Conservation (phyloP, 2,797 vertebrate species). For the Salarias fasciatus region DNA sequence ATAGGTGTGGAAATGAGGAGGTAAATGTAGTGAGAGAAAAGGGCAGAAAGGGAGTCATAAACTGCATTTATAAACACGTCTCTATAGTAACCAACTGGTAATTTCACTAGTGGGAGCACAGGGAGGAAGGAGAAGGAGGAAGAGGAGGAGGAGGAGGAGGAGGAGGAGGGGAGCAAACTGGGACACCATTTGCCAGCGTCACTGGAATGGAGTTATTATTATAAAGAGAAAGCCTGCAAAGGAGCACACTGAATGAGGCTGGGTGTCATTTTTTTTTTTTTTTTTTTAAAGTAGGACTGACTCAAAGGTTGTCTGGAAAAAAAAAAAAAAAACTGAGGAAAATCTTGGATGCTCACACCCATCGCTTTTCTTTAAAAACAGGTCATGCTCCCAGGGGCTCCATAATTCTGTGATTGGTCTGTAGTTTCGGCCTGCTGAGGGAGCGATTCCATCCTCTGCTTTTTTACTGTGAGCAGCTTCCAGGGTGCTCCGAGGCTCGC, state of each 20-base stretch:
- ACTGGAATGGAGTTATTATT: conserved; percentile 65
- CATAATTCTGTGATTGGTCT: conserved; percentile 70
- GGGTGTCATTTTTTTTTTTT: conserved; percentile 17
- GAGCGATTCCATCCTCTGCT: conserved; percentile 56
- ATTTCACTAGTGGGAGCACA: conserved; percentile 71
- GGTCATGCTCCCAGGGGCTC: conserved; percentile 55
- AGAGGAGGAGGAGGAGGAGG: too few species aligned
- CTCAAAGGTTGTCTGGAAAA: conserved; percentile 26
- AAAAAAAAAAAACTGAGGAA: not conserved
- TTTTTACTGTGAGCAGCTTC: conserved; percentile 60
- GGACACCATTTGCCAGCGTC: conserved; percentile 74
- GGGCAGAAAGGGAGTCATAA: conserved; percentile 78
- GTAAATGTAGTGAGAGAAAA: conserved; percentile 65
- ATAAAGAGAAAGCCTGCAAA: conserved; percentile 25
- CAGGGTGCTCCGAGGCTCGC: conserved; percentile 48
- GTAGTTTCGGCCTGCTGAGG: conserved; percentile 61
- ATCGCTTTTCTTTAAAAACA: conserved; percentile 41
- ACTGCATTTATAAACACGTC: conserved; percentile 84
- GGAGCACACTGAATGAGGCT: conserved; percentile 24
- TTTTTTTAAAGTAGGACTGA: not conserved
- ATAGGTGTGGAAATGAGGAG: conserved; percentile 59
- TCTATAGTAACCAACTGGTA: conserved; percentile 84
- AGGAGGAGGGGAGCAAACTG: conserved; percentile 58
- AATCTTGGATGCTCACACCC: conserved; percentile 3
- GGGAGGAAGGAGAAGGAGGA: too few species aligned